Evolutionary conservation across 2,888 invertebrate genomes (phyloP).

Genomic region (Polydrusus pterygomalis): DNA sequence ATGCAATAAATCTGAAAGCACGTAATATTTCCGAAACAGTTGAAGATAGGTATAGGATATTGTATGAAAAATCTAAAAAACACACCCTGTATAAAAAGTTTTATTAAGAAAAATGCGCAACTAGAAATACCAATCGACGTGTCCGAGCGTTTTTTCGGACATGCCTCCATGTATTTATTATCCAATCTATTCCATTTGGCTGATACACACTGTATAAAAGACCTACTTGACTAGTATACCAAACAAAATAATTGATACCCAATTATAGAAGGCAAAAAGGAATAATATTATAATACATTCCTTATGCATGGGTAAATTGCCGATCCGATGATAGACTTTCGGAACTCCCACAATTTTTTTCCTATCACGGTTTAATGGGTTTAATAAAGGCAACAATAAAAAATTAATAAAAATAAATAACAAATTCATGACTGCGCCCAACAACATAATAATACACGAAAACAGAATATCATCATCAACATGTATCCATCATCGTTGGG

Average conservation of each 20-base stretch:
- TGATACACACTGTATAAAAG: no score
- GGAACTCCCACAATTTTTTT: slow-evolving; percentile 16
- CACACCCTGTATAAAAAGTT: no score
- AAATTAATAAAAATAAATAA: slow-evolving; percentile 50
- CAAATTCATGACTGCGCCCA: slow-evolving; percentile 36
- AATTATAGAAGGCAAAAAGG: slow-evolving; percentile 10
- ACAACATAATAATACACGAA: slow-evolving; percentile 47
- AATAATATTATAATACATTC: neutral
- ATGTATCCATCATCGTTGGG: slow-evolving; percentile 47
- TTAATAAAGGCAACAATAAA: slow-evolving; percentile 36
- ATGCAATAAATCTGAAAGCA: no score
- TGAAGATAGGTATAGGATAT: no score
- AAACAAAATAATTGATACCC: neutral
- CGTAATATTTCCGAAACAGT: no score
- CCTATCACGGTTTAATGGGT: neutral
- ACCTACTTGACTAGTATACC: neutral
- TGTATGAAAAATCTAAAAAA: no score
- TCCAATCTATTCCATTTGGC: no score
- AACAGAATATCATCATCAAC: slow-evolving; percentile 51
- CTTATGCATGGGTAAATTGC: neutral
- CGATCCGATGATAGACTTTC: slow-evolving; percentile 6
- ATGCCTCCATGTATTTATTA: no score
- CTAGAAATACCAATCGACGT: no score
- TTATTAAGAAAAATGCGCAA: no score
- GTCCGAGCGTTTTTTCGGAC: no score